These are phyloP conservation scores for Sebastes trivittatus DNA, from an alignment of 2,797 vertebrate genomes.

Conservation along the genomic window DNA sequence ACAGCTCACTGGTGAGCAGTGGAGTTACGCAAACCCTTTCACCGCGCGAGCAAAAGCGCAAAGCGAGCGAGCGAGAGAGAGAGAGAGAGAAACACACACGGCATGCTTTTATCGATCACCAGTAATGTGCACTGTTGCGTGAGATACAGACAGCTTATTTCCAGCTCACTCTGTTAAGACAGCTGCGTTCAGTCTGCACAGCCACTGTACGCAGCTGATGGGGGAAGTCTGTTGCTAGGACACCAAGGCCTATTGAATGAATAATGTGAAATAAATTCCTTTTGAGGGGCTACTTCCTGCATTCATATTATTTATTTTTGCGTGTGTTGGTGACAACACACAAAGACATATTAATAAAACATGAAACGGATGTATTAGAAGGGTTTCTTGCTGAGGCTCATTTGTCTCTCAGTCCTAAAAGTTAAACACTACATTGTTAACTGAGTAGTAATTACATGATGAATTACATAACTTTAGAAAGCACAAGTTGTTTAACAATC, in stretches of 20 bases:
- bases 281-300: slow-evolving; percentile 40
- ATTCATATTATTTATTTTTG: slow-evolving; percentile 34
- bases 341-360: slow-evolving; percentile 42
- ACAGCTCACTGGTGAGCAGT: slow-evolving; percentile 13
- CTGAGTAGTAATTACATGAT: neutral
- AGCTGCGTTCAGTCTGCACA: slow-evolving; percentile 29
- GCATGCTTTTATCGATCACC: slow-evolving; percentile 51
- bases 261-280: slow-evolving; percentile 52
- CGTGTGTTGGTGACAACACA: slow-evolving; percentile 7
- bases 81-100: neutral
- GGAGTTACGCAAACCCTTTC: neutral
- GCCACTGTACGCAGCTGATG: slow-evolving; percentile 36
- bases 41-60: slow-evolving; percentile 10
- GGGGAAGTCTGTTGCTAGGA: slow-evolving; percentile 67
- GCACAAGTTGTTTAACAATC: neutral
- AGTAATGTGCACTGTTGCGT: slow-evolving; percentile 28
- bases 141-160: slow-evolving; percentile 22
- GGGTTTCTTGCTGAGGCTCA: slow-evolving; percentile 7
- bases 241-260: slow-evolving; percentile 51
- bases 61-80: neutral
- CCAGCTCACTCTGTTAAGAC: slow-evolving; percentile 29
- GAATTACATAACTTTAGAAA: neutral
- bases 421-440: neutral
- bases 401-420: slow-evolving; percentile 15
- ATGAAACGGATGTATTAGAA: slow-evolving; percentile 42